Evolutionary conservation across 2,888 invertebrate genomes (phyloP).

Genomic region (Pedicia rivosa): DNA sequence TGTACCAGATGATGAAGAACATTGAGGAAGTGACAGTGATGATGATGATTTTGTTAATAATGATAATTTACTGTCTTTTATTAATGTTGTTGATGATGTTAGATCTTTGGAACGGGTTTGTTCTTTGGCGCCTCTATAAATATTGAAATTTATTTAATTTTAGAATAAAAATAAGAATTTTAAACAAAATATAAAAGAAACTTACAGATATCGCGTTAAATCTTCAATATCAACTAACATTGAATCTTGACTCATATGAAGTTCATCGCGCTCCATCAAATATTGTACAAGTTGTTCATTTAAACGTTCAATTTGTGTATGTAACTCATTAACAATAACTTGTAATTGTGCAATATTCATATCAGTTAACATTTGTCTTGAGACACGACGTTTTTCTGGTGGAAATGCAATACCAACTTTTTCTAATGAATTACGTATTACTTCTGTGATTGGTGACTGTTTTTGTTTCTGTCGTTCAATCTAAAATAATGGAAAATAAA

Average conservation of each 20-base stretch:
- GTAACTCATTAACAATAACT: conserved; percentile 87
- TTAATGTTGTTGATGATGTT: too few species aligned
- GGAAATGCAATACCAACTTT: conserved; percentile 74
- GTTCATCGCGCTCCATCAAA: conserved; percentile 82
- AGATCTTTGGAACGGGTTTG: conserved; percentile 20
- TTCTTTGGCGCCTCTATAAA: conserved; percentile 32
- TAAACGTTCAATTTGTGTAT: conserved; percentile 81
- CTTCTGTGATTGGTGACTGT: conserved; percentile 71
- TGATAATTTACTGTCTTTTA: too few species aligned
- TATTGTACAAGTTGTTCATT: conserved; percentile 83
- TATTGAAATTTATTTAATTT: too few species aligned
- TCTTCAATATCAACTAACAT: conserved; percentile 96
- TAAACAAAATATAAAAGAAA: too few species aligned
- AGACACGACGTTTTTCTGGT: conserved; percentile 66
- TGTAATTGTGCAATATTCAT: conserved; percentile 86
- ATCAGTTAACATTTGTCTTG: conserved; percentile 71
- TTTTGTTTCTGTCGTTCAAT: conserved; percentile 50
- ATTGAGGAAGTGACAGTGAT: too few species aligned
- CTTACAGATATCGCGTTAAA: conserved; percentile 77
- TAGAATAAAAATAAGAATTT: too few species aligned
- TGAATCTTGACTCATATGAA: conserved; percentile 96
- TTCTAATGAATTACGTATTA: conserved; percentile 62
- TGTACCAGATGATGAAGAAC: too few species aligned
- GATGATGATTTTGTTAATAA: too few species aligned
- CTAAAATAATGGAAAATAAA: conserved; percentile 18